Base-by-base conservation (phyloP, 2,797 vertebrate genomes). In the Steatocranus sp. region DNA sequence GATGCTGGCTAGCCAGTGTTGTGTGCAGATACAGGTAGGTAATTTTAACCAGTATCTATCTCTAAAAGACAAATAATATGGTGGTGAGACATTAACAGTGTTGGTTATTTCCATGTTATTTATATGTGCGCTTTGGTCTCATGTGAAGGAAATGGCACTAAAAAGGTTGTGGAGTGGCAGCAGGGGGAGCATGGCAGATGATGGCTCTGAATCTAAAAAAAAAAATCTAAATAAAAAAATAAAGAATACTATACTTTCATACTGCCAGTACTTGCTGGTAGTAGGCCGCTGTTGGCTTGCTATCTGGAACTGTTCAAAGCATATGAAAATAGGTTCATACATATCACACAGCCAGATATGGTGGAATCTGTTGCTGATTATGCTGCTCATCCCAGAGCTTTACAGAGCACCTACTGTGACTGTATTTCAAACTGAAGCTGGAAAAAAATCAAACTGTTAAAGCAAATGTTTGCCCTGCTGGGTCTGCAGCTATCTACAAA, bases 401-500 rank as follows among this genome's bases (percentile, higher is more conserved):
- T 80, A 79, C 89, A 54, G 86, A 87, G 82, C 79, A 17, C 92
- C 80, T 30, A 88, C 93, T 92, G 91, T n/a, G 93, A 83, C 89
- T 80, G 83, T 73, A 88, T 94, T 92, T 91, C 91, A 91, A 86
- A 90, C 76, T 58, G 80, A 81, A 50, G 83, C 81, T 27, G 68
- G 73, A 32, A 58, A 63, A 80, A 91, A 87, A 76, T 87, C 79
- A 63, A 86, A 92, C 88, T 88, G 89, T 92, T 90, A 76, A 83
- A 92, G 87, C 78, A 86, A 94, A 94, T 91, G 90, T 93, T 92
- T 91, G 86, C 85, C 88, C 87, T 80, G 90, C 90, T 90, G 93
- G 87, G 80, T 18, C 54, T 32, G 78, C 51, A 3, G 73, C 78
- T 87, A 90, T 91, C 86, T 89, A 82, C 89, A 90, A 85, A 91